Base-by-base conservation (phyloP, 2,113 vertebrate genomes). In the Engraulis encrasicolus region DNA sequence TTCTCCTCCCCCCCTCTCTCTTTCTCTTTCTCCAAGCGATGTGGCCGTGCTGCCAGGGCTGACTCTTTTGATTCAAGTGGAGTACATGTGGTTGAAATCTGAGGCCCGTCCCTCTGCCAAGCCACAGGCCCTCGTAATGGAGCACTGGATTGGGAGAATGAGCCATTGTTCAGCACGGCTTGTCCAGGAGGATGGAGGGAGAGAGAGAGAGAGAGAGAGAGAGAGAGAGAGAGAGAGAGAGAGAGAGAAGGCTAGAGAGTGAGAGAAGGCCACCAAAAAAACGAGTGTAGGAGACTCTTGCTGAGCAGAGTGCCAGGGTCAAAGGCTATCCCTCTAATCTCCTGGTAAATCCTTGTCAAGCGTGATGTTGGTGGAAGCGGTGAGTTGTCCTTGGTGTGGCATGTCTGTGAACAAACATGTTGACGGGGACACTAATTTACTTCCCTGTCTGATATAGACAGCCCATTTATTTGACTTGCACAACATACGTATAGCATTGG, bases 21-120 rank as follows among this genome's bases (percentile, higher is more conserved):
- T 82, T 79, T 52, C 83, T 54, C 84, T 88, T 88, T 91, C 82
- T 45, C 85, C 18, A 74, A 74, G 31, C 66, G 31, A 34, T 74
- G 66, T 74, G 27, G 66, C 66, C 66, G 18, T 87, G 88, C 93
- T 91, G 96, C 97, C 97, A 97, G 96, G 95, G 90, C 91, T 92
- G 94, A 93, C 92, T 93, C 93, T 95, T 97, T 96, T 96, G 95
- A 96, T 96, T 96, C 94, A 89, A 96, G 94, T 91, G 19, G 92
- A 93, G 96, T 96, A 96, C 97, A 99, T 99, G 97, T 99, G 98
- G 97, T 97, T 97, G 97, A 98, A 98, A 98, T 97, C 94, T 93
- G 96, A 97, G 94, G 95, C 90, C 85, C 49, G 83, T 90, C 80
- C 88, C 90, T 81, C 95, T 97, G 97, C 96, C 97, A 98, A 97